Percentiles rank a stretch among this genome's conserved stretches.
phyloP scores from a whole-genome alignment of 2,113 vertebrate genomes.

The Probosciger aterrimus region DNA sequence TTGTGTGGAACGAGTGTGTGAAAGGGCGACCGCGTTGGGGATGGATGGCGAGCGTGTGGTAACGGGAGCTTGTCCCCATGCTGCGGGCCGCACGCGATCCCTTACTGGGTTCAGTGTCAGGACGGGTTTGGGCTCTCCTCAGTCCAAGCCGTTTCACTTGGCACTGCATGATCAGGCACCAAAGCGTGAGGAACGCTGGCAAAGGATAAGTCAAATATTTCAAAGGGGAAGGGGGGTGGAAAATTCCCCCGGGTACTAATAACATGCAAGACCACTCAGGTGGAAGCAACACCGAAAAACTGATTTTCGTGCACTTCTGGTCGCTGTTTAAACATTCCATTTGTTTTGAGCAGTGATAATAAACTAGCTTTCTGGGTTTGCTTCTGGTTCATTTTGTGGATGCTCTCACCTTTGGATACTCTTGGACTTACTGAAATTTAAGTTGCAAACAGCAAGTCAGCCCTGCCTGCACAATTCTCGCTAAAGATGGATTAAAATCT shows the following conservation, averaged over 20 bases:
- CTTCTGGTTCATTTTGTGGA: neutral
- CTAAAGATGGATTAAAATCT: neutral
- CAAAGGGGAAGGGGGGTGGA: too few species aligned
- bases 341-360: neutral
- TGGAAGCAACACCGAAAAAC: neutral
- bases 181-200: accelerated
- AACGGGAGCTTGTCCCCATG: accelerated
- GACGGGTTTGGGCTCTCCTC: too few species aligned
- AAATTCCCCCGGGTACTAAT: neutral
- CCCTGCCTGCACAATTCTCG: neutral
- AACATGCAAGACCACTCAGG: neutral
- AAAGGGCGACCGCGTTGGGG: accelerated
- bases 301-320: neutral
- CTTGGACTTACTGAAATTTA: neutral
- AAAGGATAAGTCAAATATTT: accelerated
- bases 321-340: neutral
- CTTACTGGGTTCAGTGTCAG: neutral
- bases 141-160: neutral
- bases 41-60: accelerated
- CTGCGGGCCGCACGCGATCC: accelerated
- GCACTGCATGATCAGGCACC: neutral
- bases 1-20: neutral
- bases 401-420: neutral
- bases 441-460: neutral
- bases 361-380: neutral